Evolutionary conservation across 2,797 vertebrate species (phyloP), one percentile per base, ranked within the genome.

Genomic region (Phataginus tetradactyla): DNA sequence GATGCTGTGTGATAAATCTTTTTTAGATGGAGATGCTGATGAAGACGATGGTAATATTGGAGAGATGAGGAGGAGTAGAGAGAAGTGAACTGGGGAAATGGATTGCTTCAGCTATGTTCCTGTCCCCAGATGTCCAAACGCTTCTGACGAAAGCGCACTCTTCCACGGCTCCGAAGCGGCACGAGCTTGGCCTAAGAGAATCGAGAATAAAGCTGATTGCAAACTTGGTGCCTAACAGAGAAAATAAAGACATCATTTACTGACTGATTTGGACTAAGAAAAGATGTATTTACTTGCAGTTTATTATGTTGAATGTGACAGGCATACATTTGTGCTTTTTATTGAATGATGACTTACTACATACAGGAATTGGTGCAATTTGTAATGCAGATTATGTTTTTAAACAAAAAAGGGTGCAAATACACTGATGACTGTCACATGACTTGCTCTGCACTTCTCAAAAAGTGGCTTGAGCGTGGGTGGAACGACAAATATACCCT

Each of bases 301-400:
- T 98, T 97, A 97, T 97, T 97, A 98, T 97, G 96, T 97, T 95
- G 97, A 97, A 95, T 98, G 97, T 98, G 97, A 98, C 97, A 98
- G 96, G 97, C 97, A 97, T 97, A 98, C 97, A 98, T 97, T 98
- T 98, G 96, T 97, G 98, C 98, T 98, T 97, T 98, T 97, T 97
- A 98, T 97, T 98, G 97, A 98, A 98, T 97, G 97, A 97, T 97
- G 97, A 97, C 97, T 98, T 97, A 97, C 97, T 97, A 80, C 96
- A 97, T 97, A 97, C 96, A 97, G 96, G 96, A 97, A 97, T 97
- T 81, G 93, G 96, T 97, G 97, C 97, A 97, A 98, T 98, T 97
- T 98, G 97, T 98, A 98, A 98, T 98, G 97, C 97, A 98, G 97
- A 98, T 98, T 97, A 97, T 98, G 97, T 98, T 98, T 98, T 97